phyloP scores from a whole-genome alignment of 92 coral and sea anemone genomes.

The Actinostola sp. region DNA sequence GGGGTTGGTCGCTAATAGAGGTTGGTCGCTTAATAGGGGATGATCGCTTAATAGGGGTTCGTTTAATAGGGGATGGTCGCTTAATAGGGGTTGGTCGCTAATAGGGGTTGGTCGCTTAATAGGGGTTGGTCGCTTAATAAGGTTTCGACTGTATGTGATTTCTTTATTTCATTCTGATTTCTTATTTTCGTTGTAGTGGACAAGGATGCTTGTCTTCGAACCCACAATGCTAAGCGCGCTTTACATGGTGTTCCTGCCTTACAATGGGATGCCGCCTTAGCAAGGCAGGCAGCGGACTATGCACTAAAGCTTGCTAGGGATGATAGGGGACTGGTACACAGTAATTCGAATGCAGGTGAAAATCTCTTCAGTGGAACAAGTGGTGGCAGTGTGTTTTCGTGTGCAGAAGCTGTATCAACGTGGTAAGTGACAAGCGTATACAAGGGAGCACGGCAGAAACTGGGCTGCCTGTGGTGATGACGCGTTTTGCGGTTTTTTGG shows the following conservation, averaged over 20 bases:
- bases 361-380: constrained; percentile 15
- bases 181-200: constrained; percentile 17
- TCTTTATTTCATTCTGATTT: too few species aligned
- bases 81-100: too few species aligned
- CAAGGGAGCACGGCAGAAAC: too few species aligned
- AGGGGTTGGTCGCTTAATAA: too few species aligned
- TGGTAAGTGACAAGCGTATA: constrained; percentile 19
- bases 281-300: constrained; percentile 36
- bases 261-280: constrained; percentile 40
- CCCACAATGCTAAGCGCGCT: constrained; percentile 36
- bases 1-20: too few species aligned
- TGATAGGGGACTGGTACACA: not conserved
- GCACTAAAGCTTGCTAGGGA: constrained; percentile 38
- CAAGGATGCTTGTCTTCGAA: constrained; percentile 26
- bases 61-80: too few species aligned
- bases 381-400: constrained; percentile 1
- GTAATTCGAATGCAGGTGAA: constrained; percentile 10
- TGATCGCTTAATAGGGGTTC: too few species aligned
- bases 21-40: too few species aligned
- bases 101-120: too few species aligned
- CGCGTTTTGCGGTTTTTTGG: too few species aligned
- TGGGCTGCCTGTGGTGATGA: too few species aligned
- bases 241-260: constrained; percentile 44
- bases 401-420: not conserved
- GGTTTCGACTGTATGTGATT: too few species aligned